Base-by-base conservation (phyloP, 2,797 vertebrate species). In the Amniataba percoides region DNA sequence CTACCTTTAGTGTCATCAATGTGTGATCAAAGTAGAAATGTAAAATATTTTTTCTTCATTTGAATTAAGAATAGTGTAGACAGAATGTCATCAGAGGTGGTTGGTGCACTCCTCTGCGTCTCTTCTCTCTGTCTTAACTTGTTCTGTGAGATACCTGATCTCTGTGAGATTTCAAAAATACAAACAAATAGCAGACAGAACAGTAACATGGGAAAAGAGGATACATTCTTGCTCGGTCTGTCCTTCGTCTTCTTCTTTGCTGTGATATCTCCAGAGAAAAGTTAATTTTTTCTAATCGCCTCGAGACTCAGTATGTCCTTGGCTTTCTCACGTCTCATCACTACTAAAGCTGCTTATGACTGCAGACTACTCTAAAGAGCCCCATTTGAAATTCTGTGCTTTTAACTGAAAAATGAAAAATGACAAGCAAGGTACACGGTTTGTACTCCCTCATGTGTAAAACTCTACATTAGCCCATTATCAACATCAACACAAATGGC, bases 331-430 rank as follows among this genome's bases (percentile, higher is more conserved):
- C 57, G n/a, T 36, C 49, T 73, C 1, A 1, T 74, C 51, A 48
- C 55, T 67, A 23, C 58, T 79, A 78, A 85, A 85, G 78, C 77
- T 70, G 69, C 67, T 71, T 49, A 34, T 78, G 71, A 63, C 31
- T 42, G 25, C 70, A 78, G 36, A 57, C 57, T 70, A 36, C 66
- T 71, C 43, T 78, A 45, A 59, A 80, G 42, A 61, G 36, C 19
- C 19, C n/a, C 42, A 1, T 64, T 69, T 57, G 19, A 71, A 19
- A 72, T 78, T 49, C 25, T 57, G 34, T 34, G 40, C 34, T 74
- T 66, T 65, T n/a, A 62, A 70, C 66, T 56, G 36, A 57, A 21
- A 77, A 23, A 61, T 56, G 36, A 57, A 21, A 77, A 23, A 61
- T 58, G 69, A 82, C 45, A 31, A 36, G 19, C 27, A 16, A 77